Evolutionary conservation across 2,888 invertebrate species (phyloP).

Genomic region (Hetaerina titia): DNA sequence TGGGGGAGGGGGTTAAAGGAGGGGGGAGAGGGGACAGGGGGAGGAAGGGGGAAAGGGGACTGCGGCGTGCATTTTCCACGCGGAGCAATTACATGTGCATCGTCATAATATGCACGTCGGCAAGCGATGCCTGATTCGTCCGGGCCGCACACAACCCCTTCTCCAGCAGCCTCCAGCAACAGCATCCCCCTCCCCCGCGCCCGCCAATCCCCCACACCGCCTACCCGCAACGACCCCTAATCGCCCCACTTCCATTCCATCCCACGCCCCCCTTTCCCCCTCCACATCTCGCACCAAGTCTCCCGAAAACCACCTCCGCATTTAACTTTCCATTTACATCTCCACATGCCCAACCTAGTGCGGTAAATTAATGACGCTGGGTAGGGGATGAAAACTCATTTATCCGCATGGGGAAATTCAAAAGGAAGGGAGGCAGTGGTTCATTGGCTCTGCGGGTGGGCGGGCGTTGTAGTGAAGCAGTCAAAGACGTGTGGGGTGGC

Average conservation of each 20-base stretch:
- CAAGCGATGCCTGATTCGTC: constrained; percentile 29
- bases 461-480: constrained; percentile 53
- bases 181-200: neutral
- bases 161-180: neutral
- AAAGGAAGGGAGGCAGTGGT: constrained; percentile 38
- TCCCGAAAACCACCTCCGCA: constrained; percentile 6
- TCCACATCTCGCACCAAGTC: neutral
- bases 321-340: constrained; percentile 58
- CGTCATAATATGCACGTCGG: constrained; percentile 16
- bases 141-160: neutral
- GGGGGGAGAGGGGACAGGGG: neutral
- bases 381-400: constrained; percentile 35
- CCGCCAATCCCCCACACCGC: neutral
- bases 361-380: constrained; percentile 52
- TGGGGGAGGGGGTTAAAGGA: neutral
- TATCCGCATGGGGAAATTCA: constrained; percentile 58
- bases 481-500: neutral
- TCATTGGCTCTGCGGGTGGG: constrained; percentile 48
- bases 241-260: neutral
- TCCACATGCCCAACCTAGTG: constrained; percentile 41
- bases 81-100: constrained; percentile 18
- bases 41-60: neutral
- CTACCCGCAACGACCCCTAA: too few relatives aligned
- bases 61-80: constrained; percentile 20
- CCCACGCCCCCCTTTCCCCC: neutral